Conservation (phyloP, 2,888 invertebrate genomes). For the Poecilus cupreus region DNA sequence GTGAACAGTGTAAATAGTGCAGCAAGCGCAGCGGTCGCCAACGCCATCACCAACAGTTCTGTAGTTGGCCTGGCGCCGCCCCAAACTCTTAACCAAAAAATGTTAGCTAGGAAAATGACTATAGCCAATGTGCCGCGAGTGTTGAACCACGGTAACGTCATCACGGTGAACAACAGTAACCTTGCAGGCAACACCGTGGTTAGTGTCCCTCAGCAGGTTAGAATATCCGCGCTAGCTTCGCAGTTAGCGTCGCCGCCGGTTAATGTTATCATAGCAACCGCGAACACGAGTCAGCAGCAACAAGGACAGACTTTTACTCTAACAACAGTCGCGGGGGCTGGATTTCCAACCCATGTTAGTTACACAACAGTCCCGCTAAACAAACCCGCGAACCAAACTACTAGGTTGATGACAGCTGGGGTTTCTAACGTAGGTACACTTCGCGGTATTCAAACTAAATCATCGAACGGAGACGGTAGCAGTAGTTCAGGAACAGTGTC, state of each 20-base stretch:
- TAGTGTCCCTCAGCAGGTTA: conserved; percentile 68
- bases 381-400: conserved; percentile 53
- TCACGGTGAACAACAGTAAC: conserved; percentile 70
- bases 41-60: conserved; percentile 71
- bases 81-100: conserved; percentile 69
- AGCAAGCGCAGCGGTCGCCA: conserved; percentile 77
- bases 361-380: conserved; percentile 70
- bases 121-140: conserved; percentile 74
- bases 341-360: conserved; percentile 67
- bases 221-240: conserved; percentile 73
- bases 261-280: conserved; percentile 56
- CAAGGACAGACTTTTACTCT: conserved; percentile 71
- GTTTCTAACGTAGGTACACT: conserved; percentile 32
- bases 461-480: conserved; percentile 43
- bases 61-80: conserved; percentile 67
- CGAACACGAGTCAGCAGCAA: conserved; percentile 61
- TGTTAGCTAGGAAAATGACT: conserved; percentile 76
- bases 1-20: conserved; percentile 76
- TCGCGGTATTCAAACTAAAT: conserved; percentile 13
- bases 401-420: conserved; percentile 61
- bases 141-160: conserved; percentile 71
- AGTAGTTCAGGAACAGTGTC: conserved; percentile 68
- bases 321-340: conserved; percentile 69
- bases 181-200: conserved; percentile 64
- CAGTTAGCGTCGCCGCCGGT: conserved; percentile 72